Evolutionary conservation across 2,888 invertebrate genomes (phyloP).

Genomic region (Diplolepis rosae): DNA sequence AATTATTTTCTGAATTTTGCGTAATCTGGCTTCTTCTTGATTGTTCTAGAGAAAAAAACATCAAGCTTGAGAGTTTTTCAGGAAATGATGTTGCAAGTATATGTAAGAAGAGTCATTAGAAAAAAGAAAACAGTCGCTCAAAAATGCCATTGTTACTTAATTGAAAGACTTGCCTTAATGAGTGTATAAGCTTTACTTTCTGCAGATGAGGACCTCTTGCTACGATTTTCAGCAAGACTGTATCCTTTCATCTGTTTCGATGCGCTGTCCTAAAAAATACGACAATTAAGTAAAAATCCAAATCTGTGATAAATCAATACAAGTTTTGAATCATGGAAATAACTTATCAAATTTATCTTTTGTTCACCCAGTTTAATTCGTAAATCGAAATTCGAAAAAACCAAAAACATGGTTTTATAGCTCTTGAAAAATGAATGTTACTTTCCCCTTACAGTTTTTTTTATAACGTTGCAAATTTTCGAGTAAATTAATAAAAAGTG

Average conservation of each 20-base stretch:
- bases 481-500: too few relatives aligned
- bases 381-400: too few relatives aligned
- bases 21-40: constrained; percentile 68
- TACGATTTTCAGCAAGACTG: constrained; percentile 37
- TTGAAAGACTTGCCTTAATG: constrained; percentile 65
- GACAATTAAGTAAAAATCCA: background rate
- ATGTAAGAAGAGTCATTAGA: too few relatives aligned
- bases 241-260: constrained; percentile 4
- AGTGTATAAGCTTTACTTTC: constrained; percentile 72
- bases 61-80: too few relatives aligned
- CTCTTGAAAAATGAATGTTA: too few relatives aligned
- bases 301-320: background rate
- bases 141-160: background rate
- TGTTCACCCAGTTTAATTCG: too few relatives aligned
- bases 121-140: background rate
- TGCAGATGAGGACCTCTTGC: constrained; percentile 60
- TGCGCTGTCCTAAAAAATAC: constrained; percentile 21
- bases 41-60: constrained; percentile 62
- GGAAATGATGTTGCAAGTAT: too few relatives aligned
- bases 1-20: constrained; percentile 70
- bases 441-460: too few relatives aligned
- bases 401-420: too few relatives aligned
- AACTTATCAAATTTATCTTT: too few relatives aligned
- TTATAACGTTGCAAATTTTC: too few relatives aligned
- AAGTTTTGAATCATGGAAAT: too few relatives aligned